A percentile compares a stretch with the other conserved stretches of the same genome.
phyloP scores from a whole-genome alignment of 2,888 invertebrate genomes.

The Drosophila villosipedis region DNA sequence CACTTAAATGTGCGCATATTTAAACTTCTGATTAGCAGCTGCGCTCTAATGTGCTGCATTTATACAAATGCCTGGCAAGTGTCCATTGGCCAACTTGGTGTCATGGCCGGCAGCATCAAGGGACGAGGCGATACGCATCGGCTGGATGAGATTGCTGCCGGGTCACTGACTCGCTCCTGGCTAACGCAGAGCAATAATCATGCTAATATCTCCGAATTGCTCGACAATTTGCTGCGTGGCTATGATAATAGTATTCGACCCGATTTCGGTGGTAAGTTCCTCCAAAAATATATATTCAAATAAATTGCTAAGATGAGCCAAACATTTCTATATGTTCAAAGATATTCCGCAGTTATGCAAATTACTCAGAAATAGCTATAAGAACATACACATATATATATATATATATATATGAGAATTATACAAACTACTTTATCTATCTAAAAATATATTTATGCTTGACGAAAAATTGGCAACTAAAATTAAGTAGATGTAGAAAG shows the following conservation, averaged over 20 bases:
- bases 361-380: neutral
- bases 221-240: conserved; percentile 91
- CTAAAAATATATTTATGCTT: neutral
- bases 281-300: neutral
- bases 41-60: conserved; percentile 72
- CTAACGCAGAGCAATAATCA: conserved; percentile 89
- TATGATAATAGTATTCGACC: conserved; percentile 93
- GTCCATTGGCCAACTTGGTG: conserved; percentile 62
- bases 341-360: neutral
- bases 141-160: conserved; percentile 49
- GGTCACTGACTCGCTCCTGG: conserved; percentile 71
- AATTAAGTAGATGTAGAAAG: neutral
- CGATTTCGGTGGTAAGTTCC: conserved; percentile 90
- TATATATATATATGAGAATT: neutral
- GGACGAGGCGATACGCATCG: conserved; percentile 75
- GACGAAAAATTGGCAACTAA: neutral
- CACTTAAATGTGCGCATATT: conserved; percentile 76
- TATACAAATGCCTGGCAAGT: conserved; percentile 73
- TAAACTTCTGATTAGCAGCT: conserved; percentile 82
- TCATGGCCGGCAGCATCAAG: conserved; percentile 78
- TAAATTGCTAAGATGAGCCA: neutral
- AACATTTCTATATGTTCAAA: neutral
- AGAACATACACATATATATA: neutral
- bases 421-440: neutral
- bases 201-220: conserved; percentile 90